Evolutionary conservation across 2,888 invertebrate genomes (phyloP), one percentile per base, ranked within the genome.

Genomic region (Taphrorychus bicolor): DNA sequence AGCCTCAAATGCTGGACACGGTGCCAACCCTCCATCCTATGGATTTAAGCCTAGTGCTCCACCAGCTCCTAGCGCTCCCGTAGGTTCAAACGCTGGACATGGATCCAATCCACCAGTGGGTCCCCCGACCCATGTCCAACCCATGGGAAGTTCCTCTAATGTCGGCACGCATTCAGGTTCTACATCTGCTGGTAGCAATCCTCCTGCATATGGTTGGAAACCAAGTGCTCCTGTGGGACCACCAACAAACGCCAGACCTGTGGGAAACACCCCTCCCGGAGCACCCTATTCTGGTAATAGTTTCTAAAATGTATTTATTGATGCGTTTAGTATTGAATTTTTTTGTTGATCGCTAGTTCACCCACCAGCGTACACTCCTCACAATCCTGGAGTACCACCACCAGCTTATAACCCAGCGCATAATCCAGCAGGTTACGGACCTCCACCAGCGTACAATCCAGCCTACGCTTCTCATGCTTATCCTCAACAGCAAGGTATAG

Each of bases 361-460:
- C 40, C 74, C 73, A 16, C 75, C 74, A 49, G 70, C 74, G 0
- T 74, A 75, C 51, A 71, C 67, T 45, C 74, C 73, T 4, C 59
- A 68, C 48, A 59, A 66, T 32, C 64, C 61, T 17, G 69, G 66
- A 7, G 51, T 66, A 18, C 48, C 69, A 4, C 69, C 71, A 18
- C 68, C 68, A 23, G 63, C 69, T 17, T 53, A 23, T 48, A 17
- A 24, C n/a, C 65, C 70, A 40, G 71, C 72, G 4, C 71, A 73
- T 58, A 74, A 73, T 54, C 72, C 74, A 48, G 72, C 75, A 51
- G 74, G 75, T 7, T 72, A 74, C 22, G 74, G 73, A 5, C 70
- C 69, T 5, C 75, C 75, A 17, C 75, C 75, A 19, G 73, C 69
- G 2, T 73, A 75, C 51, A 69, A 61, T 21, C 69, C 73, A n/a